A percentile compares a stretch with the other conserved stretches of the same genome.
phyloP scores from a whole-genome alignment of 2,113 vertebrate species.

The Phalacrocorax carbo region DNA sequence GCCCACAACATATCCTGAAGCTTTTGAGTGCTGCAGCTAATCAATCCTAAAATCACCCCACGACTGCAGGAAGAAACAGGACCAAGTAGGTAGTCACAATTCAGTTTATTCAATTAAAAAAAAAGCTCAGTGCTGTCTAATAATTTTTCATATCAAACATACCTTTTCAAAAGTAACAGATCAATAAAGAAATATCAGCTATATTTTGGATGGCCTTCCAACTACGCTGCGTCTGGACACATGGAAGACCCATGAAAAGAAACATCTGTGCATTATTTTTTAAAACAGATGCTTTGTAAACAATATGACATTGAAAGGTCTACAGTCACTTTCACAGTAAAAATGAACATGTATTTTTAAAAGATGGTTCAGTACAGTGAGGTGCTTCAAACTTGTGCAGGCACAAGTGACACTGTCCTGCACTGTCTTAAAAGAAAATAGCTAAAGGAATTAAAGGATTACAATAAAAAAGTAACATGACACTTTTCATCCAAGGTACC shows the following conservation, averaged over 20 bases:
- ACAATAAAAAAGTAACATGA: slow-evolving; percentile 9
- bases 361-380: not conserved
- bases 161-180: not conserved
- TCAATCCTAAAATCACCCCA: not conserved
- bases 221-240: not conserved
- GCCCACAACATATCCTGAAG: not conserved
- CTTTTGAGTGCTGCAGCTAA: not conserved
- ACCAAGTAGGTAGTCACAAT: not conserved
- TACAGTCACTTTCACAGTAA: not conserved
- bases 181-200: not conserved
- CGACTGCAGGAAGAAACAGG: not conserved
- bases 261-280: not conserved
- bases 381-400: not conserved
- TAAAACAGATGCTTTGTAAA: not conserved
- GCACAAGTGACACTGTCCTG: not conserved
- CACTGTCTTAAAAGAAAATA: not conserved
- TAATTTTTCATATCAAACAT: not conserved
- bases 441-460: slow-evolving; percentile 13
- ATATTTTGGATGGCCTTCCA: not conserved
- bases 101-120: not conserved
- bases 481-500: not conserved
- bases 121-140: not conserved
- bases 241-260: not conserved
- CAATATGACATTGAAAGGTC: not conserved
- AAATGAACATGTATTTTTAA: not conserved